A percentile compares a stretch with the other conserved stretches of the same genome.
phyloP scores from a whole-genome alignment of 2,797 vertebrate species.

The Brachyrhaphis roseni region DNA sequence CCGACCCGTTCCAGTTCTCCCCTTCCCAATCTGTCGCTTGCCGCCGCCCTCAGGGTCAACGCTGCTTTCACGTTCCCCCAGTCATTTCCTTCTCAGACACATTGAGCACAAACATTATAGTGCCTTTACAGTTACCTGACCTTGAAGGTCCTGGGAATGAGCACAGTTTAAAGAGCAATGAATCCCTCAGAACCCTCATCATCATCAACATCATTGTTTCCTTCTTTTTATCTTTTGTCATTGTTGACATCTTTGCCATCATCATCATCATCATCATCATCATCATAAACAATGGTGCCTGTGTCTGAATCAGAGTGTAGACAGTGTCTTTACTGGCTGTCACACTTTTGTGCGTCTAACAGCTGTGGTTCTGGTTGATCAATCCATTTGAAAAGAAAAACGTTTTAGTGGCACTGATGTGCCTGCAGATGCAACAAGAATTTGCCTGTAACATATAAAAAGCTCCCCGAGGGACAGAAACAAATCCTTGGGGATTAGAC shows the following conservation, averaged over 20 bases:
- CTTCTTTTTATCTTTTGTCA: constrained; percentile 4
- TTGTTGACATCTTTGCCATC: constrained; percentile 11
- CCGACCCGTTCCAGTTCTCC: constrained; percentile 22
- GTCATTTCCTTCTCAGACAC: constrained; percentile 73
- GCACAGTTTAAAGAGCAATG: constrained; percentile 42
- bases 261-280: constrained; percentile 4
- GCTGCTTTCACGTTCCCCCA: constrained; percentile 53
- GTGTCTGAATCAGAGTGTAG: constrained; percentile 31
- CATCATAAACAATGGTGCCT: constrained; percentile 5
- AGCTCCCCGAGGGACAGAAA: constrained; percentile 55
- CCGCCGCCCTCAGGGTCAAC: constrained; percentile 56
- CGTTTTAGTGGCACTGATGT: constrained; percentile 38
- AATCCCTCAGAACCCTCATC: constrained; percentile 63
- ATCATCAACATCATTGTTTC: constrained; percentile 26
- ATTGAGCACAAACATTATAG: constrained; percentile 63
- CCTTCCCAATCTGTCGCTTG: constrained; percentile 22
- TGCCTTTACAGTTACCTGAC: constrained; percentile 64
- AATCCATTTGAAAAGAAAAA: constrained; percentile 49
- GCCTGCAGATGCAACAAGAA: constrained; percentile 55
- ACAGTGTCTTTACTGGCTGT: constrained; percentile 39
- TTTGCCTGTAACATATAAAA: constrained; percentile 74
- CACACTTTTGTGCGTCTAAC: constrained; percentile 56
- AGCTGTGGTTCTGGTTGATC: constrained; percentile 74
- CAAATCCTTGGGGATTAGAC: constrained; percentile 51
- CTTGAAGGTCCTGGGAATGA: constrained; percentile 77